Conservation (phyloP, 2,888 invertebrate genomes). For the Sepioteuthis lessoniana region DNA sequence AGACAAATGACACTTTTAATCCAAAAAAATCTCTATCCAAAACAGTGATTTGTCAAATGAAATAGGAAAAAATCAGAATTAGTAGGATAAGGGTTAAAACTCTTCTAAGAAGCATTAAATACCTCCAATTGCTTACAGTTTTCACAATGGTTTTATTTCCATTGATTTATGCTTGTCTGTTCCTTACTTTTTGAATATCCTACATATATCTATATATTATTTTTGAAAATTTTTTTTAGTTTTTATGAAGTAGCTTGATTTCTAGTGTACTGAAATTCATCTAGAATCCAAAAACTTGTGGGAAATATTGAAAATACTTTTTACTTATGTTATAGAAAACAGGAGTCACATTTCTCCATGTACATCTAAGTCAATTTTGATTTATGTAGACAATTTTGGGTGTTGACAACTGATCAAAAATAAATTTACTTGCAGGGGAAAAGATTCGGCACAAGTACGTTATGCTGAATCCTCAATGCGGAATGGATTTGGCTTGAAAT, state of each 20-base stretch:
- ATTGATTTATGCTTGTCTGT: too few relatives aligned
- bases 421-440: slow-evolving; percentile 59
- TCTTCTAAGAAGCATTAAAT: too few relatives aligned
- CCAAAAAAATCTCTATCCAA: too few relatives aligned
- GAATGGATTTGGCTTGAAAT: slow-evolving; percentile 93
- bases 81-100: too few relatives aligned
- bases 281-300: not conserved
- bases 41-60: too few relatives aligned
- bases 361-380: not conserved
- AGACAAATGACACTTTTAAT: too few relatives aligned
- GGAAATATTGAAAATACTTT: not conserved
- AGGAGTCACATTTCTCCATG: not conserved
- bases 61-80: too few relatives aligned
- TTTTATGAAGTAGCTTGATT: not conserved
- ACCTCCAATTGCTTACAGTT: too few relatives aligned
- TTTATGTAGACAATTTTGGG: not conserved
- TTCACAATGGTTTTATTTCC: too few relatives aligned
- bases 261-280: not conserved
- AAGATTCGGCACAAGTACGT: slow-evolving; percentile 78
- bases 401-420: not conserved
- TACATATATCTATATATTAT: too few relatives aligned
- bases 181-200: too few relatives aligned
- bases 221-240: too few relatives aligned
- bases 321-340: not conserved
- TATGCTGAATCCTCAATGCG: slow-evolving; percentile 95